Base-by-base conservation (phyloP, 2,888 invertebrate genomes). In the Empis stercorea region DNA sequence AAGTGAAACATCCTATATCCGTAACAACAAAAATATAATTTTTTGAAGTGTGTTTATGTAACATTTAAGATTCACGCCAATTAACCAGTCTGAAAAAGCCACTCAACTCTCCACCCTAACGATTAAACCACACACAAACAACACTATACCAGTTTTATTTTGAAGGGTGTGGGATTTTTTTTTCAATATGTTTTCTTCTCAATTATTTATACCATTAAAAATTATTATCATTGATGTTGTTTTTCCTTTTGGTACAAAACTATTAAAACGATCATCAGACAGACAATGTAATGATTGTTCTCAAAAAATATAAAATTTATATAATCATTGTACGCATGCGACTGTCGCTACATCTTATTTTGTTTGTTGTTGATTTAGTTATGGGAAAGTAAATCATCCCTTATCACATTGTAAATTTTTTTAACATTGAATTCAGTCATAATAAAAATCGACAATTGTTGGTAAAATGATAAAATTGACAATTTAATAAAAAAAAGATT, bases 51-150 rank as follows among this genome's bases (percentile, higher is more conserved):
- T 44, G 47, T 47, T 47, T 47, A 51, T 40, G 42, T 34, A 43
- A 41, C 39, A 36, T 63, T 63, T 64, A 58, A 63, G 60, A 62
- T 66, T 68, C 63, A 67, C 66, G 66, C 65, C 67, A 67, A 68
- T 67, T 67, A 66, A 66, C 59, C 64, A 62, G 58, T 57, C 57
- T 58, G 54, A 54, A 57, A 54, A 49, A 54, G 54, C 50, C 55
- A 52, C 47, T 44, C n/a, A 23, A 36, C 43, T 50, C 53, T 50
- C 53, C 47, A 51, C 53, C 55, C 55, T 49, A 44, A 23, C 46
- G 11, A 50, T 46, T 43, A 46, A 37, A 43, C 45, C n/a, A n/a
- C n/a, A n/a, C n/a, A n/a, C n/a, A n/a, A n/a, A 44, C 41, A 47
- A 42, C 41, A 42, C 34, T 40, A 38, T 15, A 39, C 39, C 41